Base-by-base conservation (phyloP, 2,888 invertebrate species). In the Phengaris arion region DNA sequence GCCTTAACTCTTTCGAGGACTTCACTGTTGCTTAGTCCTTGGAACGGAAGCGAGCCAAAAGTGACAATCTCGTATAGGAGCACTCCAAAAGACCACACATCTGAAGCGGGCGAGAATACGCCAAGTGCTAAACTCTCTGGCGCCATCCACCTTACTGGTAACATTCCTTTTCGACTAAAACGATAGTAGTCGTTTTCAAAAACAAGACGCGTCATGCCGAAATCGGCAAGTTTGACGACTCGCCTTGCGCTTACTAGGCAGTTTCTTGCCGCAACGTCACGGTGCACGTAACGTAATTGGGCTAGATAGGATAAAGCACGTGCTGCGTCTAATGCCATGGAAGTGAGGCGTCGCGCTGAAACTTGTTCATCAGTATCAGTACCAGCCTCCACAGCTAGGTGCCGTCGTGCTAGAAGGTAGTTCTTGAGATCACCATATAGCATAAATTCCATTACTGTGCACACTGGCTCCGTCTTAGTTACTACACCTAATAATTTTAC, bases 381-480 rank as follows among this genome's bases (percentile, higher is more conserved):
- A 35, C 96, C 79, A 88, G 94, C 78, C 95, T 96, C 95, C 94
- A 80, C 95, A 79, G 97, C 97, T 83, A 98, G 94, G 89, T 97
- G 97, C 68, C 98, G 95, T 79, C 98, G 95, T 13, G 97, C 97
- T 79, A 98, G 88, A 76, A 98, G 93, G 89, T 96, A 98, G 9
- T 97, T 98, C 90, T 98, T 98, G 80, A 98, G 91, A 87, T 98
- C 98, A 45, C 98, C 98, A 85, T 98, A 98, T 57, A 98, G 91
- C 97, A 98, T 97, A 84, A 98, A 98, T 88, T 98, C 98, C 98
- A 98, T 98, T 13, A 98, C 96, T 0, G 97, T 97, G 85, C 97
- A 97, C 69, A 98, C 96, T 0, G 98, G 98, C 83, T 98, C 98
- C 69, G 95, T 96, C 83, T 97, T 96, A 0, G 98, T 97, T 82